Percentiles rank a stretch among this genome's conserved stretches.
Conservation (phyloP, 2,888 invertebrate species). For the Eupithecia vulgata region DNA sequence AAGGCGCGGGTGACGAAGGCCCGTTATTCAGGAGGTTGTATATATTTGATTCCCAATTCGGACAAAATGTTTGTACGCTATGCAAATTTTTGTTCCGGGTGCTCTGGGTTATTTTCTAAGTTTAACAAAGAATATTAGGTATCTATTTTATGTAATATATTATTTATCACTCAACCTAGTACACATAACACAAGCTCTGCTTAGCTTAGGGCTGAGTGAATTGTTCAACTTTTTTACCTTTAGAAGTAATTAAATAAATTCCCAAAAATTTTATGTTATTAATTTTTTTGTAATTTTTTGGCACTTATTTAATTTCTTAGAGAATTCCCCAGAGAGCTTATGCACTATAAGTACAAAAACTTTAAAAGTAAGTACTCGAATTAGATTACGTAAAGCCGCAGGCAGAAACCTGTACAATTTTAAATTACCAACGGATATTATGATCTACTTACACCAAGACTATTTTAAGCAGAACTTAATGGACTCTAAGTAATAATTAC, state of each 20-base stretch:
- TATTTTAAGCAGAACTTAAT: constrained; percentile 46
- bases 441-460: constrained; percentile 33
- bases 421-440: constrained; percentile 37
- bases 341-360: too few relatives aligned
- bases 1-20: background rate
- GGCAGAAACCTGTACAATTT: constrained; percentile 16
- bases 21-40: background rate
- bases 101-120: background rate
- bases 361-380: background rate
- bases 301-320: too few relatives aligned
- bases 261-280: too few relatives aligned
- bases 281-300: too few relatives aligned
- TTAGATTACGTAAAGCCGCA: background rate
- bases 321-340: too few relatives aligned
- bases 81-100: too few relatives aligned
- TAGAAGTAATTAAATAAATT: too few relatives aligned
- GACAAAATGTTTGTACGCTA: too few relatives aligned
- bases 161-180: background rate
- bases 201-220: too few relatives aligned
- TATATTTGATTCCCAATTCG: background rate
- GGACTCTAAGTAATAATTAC: constrained; percentile 58
- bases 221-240: too few relatives aligned
- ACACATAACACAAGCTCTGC: background rate
- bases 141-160: background rate
- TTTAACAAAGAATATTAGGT: background rate